A percentile compares a stretch with the other conserved stretches of the same genome.
phyloP scores from a whole-genome alignment of 2,888 invertebrate genomes.

The Diadegma fenestrale region DNA sequence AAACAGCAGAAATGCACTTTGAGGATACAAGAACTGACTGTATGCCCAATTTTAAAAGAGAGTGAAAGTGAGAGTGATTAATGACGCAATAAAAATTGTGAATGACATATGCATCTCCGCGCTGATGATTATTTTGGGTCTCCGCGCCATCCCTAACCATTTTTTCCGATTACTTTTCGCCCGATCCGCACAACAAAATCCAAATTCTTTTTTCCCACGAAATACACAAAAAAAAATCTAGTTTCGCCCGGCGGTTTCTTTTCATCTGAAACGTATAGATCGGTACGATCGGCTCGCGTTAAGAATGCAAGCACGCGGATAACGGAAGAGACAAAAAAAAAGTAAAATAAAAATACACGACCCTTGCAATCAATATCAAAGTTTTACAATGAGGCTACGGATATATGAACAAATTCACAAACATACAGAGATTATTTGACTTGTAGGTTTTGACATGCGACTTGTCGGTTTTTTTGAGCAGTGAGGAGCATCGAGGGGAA shows the following conservation, averaged over 20 bases:
- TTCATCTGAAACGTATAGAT: too few species aligned
- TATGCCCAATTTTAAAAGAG: slow-evolving; percentile 31
- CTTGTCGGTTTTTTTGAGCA: slow-evolving; percentile 66
- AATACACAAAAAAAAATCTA: too few species aligned
- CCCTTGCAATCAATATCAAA: slow-evolving; percentile 71
- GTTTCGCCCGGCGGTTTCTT: too few species aligned
- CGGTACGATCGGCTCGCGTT: too few species aligned
- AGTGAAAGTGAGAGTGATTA: slow-evolving; percentile 15
- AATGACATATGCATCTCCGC: slow-evolving; percentile 26
- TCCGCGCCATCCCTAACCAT: background rate
- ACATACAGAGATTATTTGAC: slow-evolving; percentile 77
- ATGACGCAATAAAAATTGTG: slow-evolving; percentile 41
- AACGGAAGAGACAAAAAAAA: slow-evolving; percentile 9
- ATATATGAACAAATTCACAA: slow-evolving; percentile 76
- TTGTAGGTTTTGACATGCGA: slow-evolving; percentile 75
- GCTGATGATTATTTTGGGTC: slow-evolving; percentile 37
- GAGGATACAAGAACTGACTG: slow-evolving; percentile 35
- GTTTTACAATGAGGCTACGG: slow-evolving; percentile 79
- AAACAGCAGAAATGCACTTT: slow-evolving; percentile 64
- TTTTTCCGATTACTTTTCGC: too few species aligned
- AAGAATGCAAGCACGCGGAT: background rate
- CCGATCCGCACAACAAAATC: too few species aligned
- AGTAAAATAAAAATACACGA: slow-evolving; percentile 44
- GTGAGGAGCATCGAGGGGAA: slow-evolving; percentile 63
- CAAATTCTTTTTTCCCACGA: too few species aligned